These are phyloP conservation scores for Tapera naevia DNA, from an alignment of 2,797 vertebrate genomes.

Conservation along the genomic window DNA sequence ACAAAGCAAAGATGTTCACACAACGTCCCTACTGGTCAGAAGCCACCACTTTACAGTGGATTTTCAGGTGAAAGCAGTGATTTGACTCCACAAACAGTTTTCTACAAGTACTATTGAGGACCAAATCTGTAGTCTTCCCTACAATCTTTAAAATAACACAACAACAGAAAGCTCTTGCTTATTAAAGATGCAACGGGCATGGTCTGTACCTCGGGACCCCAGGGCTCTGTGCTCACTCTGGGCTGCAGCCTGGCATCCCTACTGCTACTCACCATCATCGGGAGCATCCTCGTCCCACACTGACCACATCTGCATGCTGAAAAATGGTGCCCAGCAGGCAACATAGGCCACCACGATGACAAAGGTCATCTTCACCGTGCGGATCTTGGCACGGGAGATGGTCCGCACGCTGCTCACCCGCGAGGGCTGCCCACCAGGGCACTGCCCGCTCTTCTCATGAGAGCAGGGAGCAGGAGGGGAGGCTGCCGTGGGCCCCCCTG, in stretches of 20 bases:
- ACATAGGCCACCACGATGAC: constrained; percentile 86
- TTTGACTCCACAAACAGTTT: background rate
- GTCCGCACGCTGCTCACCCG: constrained; percentile 75
- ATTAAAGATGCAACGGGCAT: rapidly evolving
- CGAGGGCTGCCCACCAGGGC: constrained; percentile 35
- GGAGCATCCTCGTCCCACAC: constrained; percentile 87
- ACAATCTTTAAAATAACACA: rapidly evolving
- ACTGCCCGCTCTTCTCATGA: background rate
- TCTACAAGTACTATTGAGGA: rapidly evolving
- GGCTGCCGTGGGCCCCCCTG: rapidly evolving
- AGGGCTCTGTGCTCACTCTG: rapidly evolving
- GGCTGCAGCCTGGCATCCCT: background rate
- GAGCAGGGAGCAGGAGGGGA: rapidly evolving
- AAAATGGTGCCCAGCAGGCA: constrained; percentile 88
- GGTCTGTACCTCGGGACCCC: background rate
- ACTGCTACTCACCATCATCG: constrained; percentile 72
- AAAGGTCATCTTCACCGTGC: constrained; percentile 90
- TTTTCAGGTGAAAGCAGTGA: background rate
- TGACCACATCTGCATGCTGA: constrained; percentile 89
- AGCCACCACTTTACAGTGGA: rapidly evolving
- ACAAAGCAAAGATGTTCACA: rapidly evolving
- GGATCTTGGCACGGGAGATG: constrained; percentile 87
- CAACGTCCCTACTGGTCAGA: rapidly evolving
- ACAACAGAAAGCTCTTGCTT: rapidly evolving
- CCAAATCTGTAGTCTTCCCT: no score